Conservation (phyloP, 2,888 invertebrate genomes). For the Limnephilus lunatus region DNA sequence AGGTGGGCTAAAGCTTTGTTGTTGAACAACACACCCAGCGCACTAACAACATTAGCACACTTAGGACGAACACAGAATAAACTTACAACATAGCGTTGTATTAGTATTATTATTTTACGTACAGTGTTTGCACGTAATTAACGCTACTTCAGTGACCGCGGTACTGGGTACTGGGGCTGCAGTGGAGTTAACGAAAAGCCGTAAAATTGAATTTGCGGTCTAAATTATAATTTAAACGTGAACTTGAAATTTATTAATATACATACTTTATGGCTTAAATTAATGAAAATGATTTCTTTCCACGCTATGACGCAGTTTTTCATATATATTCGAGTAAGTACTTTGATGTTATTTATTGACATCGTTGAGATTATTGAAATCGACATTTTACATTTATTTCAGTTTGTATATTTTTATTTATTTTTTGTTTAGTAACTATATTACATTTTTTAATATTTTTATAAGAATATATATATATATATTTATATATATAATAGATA, state of each 20-base stretch:
- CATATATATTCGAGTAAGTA: too few relatives aligned
- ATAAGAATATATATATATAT: too few relatives aligned
- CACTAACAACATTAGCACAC: neutral
- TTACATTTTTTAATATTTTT: too few relatives aligned
- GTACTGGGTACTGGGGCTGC: neutral
- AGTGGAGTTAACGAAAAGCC: neutral
- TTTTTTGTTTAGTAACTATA: too few relatives aligned
- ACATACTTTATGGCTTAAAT: neutral
- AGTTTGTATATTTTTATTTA: too few relatives aligned
- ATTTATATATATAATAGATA: too few relatives aligned
- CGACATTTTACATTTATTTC: too few relatives aligned
- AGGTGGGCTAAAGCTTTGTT: neutral
- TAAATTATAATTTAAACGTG: neutral
- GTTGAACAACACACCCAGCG: slow-evolving; percentile 4
- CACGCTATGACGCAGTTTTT: neutral
- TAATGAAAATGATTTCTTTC: neutral
- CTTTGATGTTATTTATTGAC: too few relatives aligned
- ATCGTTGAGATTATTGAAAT: too few relatives aligned
- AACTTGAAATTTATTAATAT: neutral
- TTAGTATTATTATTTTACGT: neutral
- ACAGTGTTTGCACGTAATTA: slow-evolving; percentile 11
- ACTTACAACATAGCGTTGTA: neutral
- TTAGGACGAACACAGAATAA: neutral
- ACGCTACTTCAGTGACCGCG: slow-evolving; percentile 13
- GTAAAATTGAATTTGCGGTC: neutral